Conservation (phyloP, 2,797 vertebrate species). For the Paramormyrops hopkinsi region DNA sequence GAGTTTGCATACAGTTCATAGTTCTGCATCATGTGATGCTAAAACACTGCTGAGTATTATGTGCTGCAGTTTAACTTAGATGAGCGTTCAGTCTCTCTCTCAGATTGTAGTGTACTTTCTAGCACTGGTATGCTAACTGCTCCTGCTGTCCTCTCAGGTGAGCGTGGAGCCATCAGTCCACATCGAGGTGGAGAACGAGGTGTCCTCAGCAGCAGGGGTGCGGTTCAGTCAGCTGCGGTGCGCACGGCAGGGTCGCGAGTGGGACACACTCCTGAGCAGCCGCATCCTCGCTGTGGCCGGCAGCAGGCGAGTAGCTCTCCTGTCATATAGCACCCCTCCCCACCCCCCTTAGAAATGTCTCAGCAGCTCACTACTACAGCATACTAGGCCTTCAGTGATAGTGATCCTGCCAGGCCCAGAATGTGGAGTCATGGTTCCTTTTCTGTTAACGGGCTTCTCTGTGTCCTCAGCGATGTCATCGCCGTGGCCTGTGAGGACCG, state of each 20-base stretch:
- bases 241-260: conserved; percentile 81
- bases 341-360: neutral
- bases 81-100: neutral
- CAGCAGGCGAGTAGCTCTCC: conserved; percentile 71
- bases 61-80: neutral
- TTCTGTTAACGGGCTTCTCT: neutral
- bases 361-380: neutral
- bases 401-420: neutral
- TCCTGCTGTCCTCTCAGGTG: conserved; percentile 54
- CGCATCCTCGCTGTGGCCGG: conserved; percentile 78
- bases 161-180: conserved; percentile 85
- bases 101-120: neutral
- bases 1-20: neutral
- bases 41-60: neutral
- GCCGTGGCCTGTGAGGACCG: conserved; percentile 86
- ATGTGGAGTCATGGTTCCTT: neutral
- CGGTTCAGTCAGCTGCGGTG: conserved; percentile 87
- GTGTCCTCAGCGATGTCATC: conserved; percentile 69
- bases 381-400: neutral
- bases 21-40: neutral
- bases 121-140: neutral
- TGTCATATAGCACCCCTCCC: neutral
- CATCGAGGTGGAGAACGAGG: conserved; percentile 92
- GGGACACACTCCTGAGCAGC: conserved; percentile 83
- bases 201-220: conserved; percentile 71